Evolutionary conservation across 2,888 invertebrate genomes (phyloP), one percentile per base, ranked within the genome.

Genomic region (Drosophila recens): DNA sequence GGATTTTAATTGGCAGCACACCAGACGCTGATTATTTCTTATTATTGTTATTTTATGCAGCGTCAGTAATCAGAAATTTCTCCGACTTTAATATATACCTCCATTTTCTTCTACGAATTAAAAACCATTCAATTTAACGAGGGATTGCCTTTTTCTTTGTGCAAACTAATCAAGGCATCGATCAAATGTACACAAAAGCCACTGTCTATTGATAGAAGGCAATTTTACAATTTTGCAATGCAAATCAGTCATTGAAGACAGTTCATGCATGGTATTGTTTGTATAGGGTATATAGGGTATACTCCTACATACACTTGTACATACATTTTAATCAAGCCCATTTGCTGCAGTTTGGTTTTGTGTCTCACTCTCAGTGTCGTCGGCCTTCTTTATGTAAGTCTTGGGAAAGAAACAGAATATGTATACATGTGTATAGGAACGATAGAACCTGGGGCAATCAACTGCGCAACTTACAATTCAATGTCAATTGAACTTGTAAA

Each of bases 401-500:
- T 73, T 54, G 40, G 52, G 20, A 30, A 33, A 45, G n/a, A 34
- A 54, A 30, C 30, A 30, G 30, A 27, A 27, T 17, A 17, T 17
- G 17, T 27, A 27, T 27, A 27, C 27, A 27, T 27, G 6, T 17
- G 33, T n/a, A 27, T 4, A 17, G 20, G 40, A 17, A 46, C 38
- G 36, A 15, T 13, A 56, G 54, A 62, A 45, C 64, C 52, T 61
- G 67, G 36, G 54, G 33, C 67, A 78, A 66, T 67, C 58, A 75
- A 68, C 52, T 65, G 80, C 58, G 72, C 71, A 72, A 65, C 75
- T 67, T 59, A 62, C 72, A 76, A 71, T 74, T 67, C 82, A 82
- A 84, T 82, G 87, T 79, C 86, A 88, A 88, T 86, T 82, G 72
- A 76, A 82, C 77, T 71, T 72, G 87, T 82, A 75, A 70, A 71